phyloP scores from a whole-genome alignment of 1,140 invertebrate species.

The Phenacoccus solenopsis region DNA sequence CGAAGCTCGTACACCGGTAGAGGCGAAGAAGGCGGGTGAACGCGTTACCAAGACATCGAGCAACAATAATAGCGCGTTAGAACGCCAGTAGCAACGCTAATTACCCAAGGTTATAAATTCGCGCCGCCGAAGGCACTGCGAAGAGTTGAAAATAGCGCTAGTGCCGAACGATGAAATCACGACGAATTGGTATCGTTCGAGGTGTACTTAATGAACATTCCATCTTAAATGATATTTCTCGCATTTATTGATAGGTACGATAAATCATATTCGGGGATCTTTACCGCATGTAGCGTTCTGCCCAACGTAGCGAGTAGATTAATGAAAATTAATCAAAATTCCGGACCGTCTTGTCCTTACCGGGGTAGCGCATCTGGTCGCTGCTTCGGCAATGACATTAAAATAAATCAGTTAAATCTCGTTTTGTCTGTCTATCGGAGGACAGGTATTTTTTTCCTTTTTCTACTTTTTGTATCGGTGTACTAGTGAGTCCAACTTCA shows the following conservation, averaged over 20 bases:
- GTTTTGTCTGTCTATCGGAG: background rate
- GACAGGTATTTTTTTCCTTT: constrained; percentile 5
- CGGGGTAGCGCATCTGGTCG: background rate
- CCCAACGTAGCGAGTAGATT: background rate
- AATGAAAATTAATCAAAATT: constrained; percentile 4
- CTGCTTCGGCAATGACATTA: background rate
- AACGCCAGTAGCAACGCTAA: no score
- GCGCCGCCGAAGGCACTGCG: no score
- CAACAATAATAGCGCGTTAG: no score
- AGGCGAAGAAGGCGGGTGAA: no score
- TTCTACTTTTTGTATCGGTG: constrained; percentile 10
- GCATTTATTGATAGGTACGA: background rate
- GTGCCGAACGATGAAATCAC: no score
- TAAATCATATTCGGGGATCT: constrained; percentile 1
- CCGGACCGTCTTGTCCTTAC: background rate
- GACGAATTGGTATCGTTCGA: no score
- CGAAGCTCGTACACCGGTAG: no score
- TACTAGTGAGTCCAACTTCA: constrained; percentile 10
- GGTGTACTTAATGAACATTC: background rate
- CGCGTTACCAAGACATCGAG: no score
- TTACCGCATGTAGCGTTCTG: background rate
- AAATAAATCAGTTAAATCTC: constrained; percentile 3
- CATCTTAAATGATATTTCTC: background rate
- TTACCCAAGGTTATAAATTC: no score
- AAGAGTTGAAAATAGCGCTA: no score